Conservation (phyloP, 1,140 invertebrate genomes). For the Trinorchestia longiramus region DNA sequence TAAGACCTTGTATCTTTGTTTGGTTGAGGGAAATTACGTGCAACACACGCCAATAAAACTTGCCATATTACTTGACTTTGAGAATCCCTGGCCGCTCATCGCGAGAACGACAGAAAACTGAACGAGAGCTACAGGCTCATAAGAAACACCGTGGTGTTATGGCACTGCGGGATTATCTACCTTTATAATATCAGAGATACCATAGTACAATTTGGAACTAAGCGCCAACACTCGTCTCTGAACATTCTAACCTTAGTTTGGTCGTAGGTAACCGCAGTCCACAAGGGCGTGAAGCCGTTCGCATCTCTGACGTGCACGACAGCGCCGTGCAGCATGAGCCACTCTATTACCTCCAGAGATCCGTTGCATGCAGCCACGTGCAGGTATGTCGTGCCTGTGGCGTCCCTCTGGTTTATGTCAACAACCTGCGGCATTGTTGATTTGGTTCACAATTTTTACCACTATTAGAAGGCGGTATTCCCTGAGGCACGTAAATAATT, state of each 20-base stretch:
- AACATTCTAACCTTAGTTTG: constrained; percentile 66
- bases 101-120: no score
- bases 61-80: no score
- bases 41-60: no score
- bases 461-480: background rate
- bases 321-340: constrained; percentile 83
- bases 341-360: constrained; percentile 78
- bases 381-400: constrained; percentile 42
- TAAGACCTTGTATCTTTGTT: no score
- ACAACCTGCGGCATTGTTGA: background rate
- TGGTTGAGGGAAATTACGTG: no score
- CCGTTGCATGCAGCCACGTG: constrained; percentile 72
- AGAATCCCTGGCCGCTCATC: no score
- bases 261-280: constrained; percentile 77
- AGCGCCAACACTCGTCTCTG: no score
- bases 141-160: no score
- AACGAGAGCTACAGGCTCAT: no score
- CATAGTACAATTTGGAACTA: no score
- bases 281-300: constrained; percentile 75
- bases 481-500: background rate
- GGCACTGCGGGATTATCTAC: no score
- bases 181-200: no score
- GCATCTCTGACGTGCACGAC: constrained; percentile 85
- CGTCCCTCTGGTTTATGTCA: constrained; percentile 6
- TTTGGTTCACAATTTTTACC: background rate